Percentiles rank a stretch among this genome's conserved stretches.
Evolutionary conservation across 64 coral and sea anemone species (phyloP).

Genomic region (Actinia tenebrosa): DNA sequence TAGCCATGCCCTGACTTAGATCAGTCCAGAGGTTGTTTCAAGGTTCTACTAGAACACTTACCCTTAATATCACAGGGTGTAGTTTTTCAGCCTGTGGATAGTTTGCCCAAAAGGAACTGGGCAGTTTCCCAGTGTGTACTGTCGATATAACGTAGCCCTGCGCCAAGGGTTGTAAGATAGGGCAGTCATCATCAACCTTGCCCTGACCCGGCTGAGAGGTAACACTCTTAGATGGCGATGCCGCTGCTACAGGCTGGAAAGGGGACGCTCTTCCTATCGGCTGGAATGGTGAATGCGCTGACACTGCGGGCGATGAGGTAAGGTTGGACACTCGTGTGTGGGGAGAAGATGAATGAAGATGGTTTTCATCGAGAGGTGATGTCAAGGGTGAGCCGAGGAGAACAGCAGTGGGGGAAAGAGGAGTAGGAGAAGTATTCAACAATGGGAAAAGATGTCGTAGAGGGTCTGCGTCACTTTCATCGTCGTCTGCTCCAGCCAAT

Average conservation of each 20-base stretch:
- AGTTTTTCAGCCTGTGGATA: conserved; percentile 62
- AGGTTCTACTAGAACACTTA: background rate
- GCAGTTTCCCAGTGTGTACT: conserved; percentile 70
- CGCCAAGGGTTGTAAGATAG: conserved; percentile 55
- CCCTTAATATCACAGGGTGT: conserved; percentile 71
- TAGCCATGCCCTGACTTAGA: too few species aligned
- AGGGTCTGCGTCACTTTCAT: conserved; percentile 68
- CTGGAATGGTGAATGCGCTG: conserved; percentile 69
- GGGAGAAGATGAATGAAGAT: conserved; percentile 60
- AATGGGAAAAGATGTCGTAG: conserved; percentile 79
- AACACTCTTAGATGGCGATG: conserved; percentile 56
- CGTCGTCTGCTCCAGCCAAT: conserved; percentile 86
- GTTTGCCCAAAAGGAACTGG: conserved; percentile 49
- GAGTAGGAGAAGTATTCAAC: conserved; percentile 50
- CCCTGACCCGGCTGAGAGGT: conserved; percentile 29
- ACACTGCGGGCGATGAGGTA: conserved; percentile 52
- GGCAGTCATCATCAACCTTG: conserved; percentile 29
- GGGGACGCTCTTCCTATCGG: conserved; percentile 80
- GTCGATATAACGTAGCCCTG: conserved; percentile 84
- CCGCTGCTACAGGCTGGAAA: conserved; percentile 75
- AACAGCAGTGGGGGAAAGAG: conserved; percentile 44
- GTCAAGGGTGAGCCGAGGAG: conserved; percentile 51
- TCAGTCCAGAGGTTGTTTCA: too few species aligned
- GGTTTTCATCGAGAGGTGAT: conserved; percentile 49
- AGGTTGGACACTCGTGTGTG: conserved; percentile 44